phyloP scores from a whole-genome alignment of 1,140 invertebrate species.

The Colletes latitarsis region DNA sequence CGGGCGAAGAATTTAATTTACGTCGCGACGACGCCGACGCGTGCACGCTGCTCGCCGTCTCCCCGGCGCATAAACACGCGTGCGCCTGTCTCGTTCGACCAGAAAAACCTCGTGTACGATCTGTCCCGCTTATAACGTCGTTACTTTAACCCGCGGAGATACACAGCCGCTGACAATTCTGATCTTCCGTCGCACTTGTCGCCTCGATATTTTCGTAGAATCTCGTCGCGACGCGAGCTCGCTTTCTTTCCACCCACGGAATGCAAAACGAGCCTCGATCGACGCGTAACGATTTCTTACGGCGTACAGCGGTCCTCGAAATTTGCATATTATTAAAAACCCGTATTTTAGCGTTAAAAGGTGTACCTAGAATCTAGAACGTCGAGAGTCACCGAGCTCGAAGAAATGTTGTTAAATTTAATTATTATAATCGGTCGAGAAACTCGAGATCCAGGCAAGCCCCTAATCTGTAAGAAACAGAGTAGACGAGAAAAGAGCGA shows the following conservation, averaged over 20 bases:
- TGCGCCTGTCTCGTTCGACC: not conserved
- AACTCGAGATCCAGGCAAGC: too few relatives aligned
- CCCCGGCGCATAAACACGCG: not conserved
- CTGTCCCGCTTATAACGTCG: conserved; percentile 10
- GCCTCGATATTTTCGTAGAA: conserved; percentile 8
- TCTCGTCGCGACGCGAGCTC: not conserved
- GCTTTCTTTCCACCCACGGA: too few relatives aligned
- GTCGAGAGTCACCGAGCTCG: too few relatives aligned
- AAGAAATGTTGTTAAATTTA: too few relatives aligned
- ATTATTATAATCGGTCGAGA: too few relatives aligned
- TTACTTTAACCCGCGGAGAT: not conserved
- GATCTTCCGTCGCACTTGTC: not conserved
- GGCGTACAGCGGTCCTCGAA: too few relatives aligned
- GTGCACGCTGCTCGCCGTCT: not conserved
- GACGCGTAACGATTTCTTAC: not conserved
- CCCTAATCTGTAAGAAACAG: too few relatives aligned
- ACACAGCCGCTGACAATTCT: not conserved
- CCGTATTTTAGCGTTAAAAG: too few relatives aligned
- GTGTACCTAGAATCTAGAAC: too few relatives aligned
- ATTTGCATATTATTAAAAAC: too few relatives aligned
- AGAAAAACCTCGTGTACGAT: conserved; percentile 14
- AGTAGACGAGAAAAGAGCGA: too few relatives aligned
- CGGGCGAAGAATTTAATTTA: conserved; percentile 62
- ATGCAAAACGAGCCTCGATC: not conserved
- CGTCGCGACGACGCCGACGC: conserved; percentile 29